Base-by-base conservation (phyloP, 2,888 invertebrate genomes). In the Steinernema carpocapsae region DNA sequence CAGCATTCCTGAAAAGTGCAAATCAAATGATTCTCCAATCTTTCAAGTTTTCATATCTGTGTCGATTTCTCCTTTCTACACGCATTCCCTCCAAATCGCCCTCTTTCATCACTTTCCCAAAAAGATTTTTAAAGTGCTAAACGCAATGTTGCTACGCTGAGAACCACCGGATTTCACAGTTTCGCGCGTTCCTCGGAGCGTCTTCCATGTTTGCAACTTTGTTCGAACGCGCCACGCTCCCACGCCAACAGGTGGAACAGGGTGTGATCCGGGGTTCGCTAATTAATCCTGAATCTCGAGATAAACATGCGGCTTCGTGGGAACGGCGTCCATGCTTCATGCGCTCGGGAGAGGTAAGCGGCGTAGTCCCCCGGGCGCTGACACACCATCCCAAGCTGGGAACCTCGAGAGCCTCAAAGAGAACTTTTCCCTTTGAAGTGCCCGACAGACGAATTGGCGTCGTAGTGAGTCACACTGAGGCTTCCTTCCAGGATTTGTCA, bases 141-240 rank as follows among this genome's bases (percentile, higher is more conserved):
- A 64, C 26, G 64, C 64, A 32, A 32, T 64, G 64, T 64, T 64
- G 64, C 52, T n/a, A 19, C 64, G 64, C 29, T 64, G 64, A 32
- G 64, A 64, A 64, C 37, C 26, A 22, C 64, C 64, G 64, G 64
- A 64, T 64, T 26, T 64, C 64, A 4, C 64, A 32, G 32, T 6
- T 64, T 17, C 56, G 10, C 24, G 56, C 26, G 48, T 56, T 56
- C 24, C 56, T 19, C 14, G 24, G 56, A 22, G 56, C 56, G 4
- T 26, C 48, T 17, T 48, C 19, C 48, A 6, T 26, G 56, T 56
- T 56, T 22, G 56, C 64, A 64, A 10, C 37, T 26, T 14, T 29
- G 64, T 17, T 32, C 32, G 32, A 29, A 26, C 64, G 64, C 64
- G 64, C 29, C 17, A 64, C 14, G 10, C 64, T 64, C 64, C 14